These are phyloP conservation scores for Parapsyche elsis DNA, from an alignment of 1,140 invertebrate species.

Conservation along the genomic window DNA sequence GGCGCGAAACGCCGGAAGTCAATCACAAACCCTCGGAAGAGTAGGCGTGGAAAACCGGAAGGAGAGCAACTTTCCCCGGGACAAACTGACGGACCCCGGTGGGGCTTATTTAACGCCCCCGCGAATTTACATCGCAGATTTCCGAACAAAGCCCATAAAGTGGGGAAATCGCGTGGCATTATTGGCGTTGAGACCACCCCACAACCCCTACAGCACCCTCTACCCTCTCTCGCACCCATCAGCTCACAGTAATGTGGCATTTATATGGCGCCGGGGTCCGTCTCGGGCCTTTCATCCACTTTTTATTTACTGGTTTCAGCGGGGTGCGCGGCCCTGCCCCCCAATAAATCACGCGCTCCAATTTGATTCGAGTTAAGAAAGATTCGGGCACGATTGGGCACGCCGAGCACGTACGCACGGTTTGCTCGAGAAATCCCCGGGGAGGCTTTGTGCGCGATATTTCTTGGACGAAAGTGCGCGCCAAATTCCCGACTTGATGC, in stretches of 20 bases:
- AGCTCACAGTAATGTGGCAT: constrained; percentile 36
- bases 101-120: neutral
- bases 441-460: constrained; percentile 31
- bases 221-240: too few species aligned
- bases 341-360: constrained; percentile 55
- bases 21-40: too few species aligned
- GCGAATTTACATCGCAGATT: constrained; percentile 6
- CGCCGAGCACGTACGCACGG: constrained; percentile 47
- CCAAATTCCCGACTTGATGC: neutral
- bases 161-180: constrained; percentile 2
- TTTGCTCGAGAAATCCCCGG: constrained; percentile 40
- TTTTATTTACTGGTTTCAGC: constrained; percentile 17
- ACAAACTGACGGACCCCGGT: too few species aligned
- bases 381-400: constrained; percentile 55
- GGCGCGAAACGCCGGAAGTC: too few species aligned
- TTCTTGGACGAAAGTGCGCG: constrained; percentile 24
- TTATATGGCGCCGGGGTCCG: constrained; percentile 27
- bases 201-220: too few species aligned
- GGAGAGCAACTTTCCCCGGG: too few species aligned
- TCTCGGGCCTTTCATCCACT: constrained; percentile 27
- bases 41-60: too few species aligned
- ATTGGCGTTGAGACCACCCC: neutral
- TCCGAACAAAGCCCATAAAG: constrained; percentile 1
- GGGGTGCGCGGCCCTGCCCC: constrained; percentile 30
- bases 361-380: constrained; percentile 57